Conservation (phyloP, 2,888 invertebrate species). For the Pseudolycoriella hygida region DNA sequence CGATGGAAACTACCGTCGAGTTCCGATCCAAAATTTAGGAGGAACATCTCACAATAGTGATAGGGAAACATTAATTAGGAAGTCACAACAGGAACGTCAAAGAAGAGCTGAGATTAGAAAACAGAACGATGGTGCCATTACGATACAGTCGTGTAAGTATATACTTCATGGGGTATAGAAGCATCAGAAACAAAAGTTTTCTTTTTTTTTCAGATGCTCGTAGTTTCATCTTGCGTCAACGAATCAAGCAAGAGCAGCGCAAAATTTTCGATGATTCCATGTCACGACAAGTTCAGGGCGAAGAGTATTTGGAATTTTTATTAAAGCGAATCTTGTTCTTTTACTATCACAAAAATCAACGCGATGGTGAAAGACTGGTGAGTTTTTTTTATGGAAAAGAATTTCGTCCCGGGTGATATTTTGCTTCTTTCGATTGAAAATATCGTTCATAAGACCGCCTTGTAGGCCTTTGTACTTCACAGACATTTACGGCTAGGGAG, state of each 20-base stretch:
- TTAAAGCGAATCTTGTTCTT: conserved; percentile 59
- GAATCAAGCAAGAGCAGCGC: conserved; percentile 46
- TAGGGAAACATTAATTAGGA: conserved; percentile 52
- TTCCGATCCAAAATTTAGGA: conserved; percentile 76
- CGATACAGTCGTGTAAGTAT: conserved; percentile 74
- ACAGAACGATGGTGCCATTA: conserved; percentile 55
- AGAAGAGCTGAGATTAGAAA: conserved; percentile 72
- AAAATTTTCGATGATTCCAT: conserved; percentile 48
- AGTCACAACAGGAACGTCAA: conserved; percentile 68
- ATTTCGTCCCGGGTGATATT: not conserved
- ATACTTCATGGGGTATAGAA: no score
- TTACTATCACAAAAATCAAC: conserved; percentile 37
- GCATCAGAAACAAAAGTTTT: no score
- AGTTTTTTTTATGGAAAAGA: conserved; percentile 12
- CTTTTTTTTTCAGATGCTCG: no score
- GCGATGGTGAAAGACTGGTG: conserved; percentile 50
- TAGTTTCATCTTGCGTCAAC: conserved; percentile 53
- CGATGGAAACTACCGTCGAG: conserved; percentile 76
- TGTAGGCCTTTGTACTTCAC: no score
- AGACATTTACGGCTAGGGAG: no score
- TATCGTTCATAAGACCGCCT: no score
- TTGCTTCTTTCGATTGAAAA: no score
- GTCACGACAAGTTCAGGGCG: conserved; percentile 29
- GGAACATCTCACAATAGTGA: conserved; percentile 62
- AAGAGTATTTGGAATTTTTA: conserved; percentile 35